Conservation (phyloP, 2,888 invertebrate genomes). For the Idaea straminata region DNA sequence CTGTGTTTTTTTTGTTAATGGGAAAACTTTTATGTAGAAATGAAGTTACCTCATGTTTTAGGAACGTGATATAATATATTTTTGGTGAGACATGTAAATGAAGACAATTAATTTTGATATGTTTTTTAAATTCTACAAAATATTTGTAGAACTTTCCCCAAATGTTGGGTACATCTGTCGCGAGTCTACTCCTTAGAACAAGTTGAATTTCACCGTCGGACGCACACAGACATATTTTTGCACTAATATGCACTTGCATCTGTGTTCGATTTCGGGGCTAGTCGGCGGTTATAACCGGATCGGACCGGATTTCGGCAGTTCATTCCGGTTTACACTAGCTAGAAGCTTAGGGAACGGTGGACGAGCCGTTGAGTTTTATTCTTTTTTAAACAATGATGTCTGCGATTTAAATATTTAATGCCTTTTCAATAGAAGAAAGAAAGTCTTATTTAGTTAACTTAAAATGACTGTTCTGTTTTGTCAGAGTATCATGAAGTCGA, state of each 20-base stretch:
- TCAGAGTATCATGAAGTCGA: too few relatives aligned
- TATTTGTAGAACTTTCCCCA: slow-evolving; percentile 20
- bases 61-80: background rate
- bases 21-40: background rate
- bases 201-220: slow-evolving; percentile 70
- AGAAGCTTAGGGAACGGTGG: slow-evolving; percentile 10
- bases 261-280: slow-evolving; percentile 52
- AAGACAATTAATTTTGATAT: background rate
- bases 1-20: background rate
- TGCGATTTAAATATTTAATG: background rate
- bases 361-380: slow-evolving; percentile 15
- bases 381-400: background rate
- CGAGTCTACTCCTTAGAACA: slow-evolving; percentile 74
- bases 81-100: background rate
- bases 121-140: too few relatives aligned
- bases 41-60: background rate
- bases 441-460: too few relatives aligned
- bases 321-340: slow-evolving; percentile 25
- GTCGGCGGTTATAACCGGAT: slow-evolving; percentile 23
- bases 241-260: slow-evolving; percentile 57
- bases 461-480: too few relatives aligned
- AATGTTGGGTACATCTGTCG: slow-evolving; percentile 50
- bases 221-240: slow-evolving; percentile 43
- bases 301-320: slow-evolving; percentile 27
- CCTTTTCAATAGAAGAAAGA: background rate